Base-by-base conservation (phyloP, 2,113 vertebrate species). In the Mandrillus leucophaeus region DNA sequence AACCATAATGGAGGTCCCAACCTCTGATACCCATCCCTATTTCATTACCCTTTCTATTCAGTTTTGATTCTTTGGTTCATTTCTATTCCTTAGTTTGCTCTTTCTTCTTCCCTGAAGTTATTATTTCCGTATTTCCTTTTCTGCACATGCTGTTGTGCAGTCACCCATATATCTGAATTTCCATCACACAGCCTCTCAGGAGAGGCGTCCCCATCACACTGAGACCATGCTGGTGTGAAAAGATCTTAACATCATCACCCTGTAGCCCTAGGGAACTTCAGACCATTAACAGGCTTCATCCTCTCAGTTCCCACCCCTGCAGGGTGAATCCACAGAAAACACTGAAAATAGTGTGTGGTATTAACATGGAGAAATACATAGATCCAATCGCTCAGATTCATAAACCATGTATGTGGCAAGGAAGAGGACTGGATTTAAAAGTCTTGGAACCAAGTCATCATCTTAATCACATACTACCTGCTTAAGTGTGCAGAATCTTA, bases 301-400 rank as follows among this genome's bases (percentile, higher is more conserved):
- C 22, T 48, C 22, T 48, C 11, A 0, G 17, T 35, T 25, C 8
- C 40, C 22, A 30, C 72, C 35, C 20, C 25, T 81, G 30, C 30
- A 59, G 61, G 20, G 35, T 32, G 30, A 86, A 32, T 45, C 64
- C 72, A 23, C 20, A 72, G 45, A 38, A 90, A 98, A 95, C 48
- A 66, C 50, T 75, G 17, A 70, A 72, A 61, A 64, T 72, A 40
- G 25, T 40, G 23, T 48, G 61, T 45, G 13, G 11, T 87, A 70
- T 94, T 96, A 96, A 96, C 25, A 40, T 8, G 5, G 72, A 97
- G 59, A 70, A 88, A 97, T 95, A 98, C 98, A 95, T 73, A n/a
- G 97, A 98, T 98, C 98, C 61, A 50, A 92, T 98, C 98, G 97
- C 97, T 75, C 91, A 98, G 98, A 98, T 96, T 97, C 92, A 7